Conservation (phyloP, 2,113 vertebrate genomes). For the Calypte anna region DNA sequence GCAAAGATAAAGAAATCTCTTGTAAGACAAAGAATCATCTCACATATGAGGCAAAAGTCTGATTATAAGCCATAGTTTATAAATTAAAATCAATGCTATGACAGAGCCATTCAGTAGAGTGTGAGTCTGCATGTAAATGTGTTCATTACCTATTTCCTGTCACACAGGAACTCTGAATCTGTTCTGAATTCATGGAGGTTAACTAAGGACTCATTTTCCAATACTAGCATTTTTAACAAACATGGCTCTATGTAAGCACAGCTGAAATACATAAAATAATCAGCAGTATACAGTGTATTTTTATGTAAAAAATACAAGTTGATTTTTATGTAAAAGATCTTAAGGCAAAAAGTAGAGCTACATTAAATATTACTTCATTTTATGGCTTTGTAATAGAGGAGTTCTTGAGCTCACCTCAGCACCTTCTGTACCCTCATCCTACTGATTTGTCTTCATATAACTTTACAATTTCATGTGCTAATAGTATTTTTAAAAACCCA, state of each 20-base stretch:
- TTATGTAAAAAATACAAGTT: neutral
- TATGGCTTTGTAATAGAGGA: neutral
- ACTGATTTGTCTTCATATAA: neutral
- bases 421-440: neutral
- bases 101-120: neutral
- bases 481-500: neutral
- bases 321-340: neutral
- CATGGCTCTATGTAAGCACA: neutral
- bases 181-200: neutral
- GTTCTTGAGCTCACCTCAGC: neutral
- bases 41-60: neutral
- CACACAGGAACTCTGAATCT: neutral
- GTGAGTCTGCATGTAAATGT: neutral
- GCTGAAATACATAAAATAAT: neutral
- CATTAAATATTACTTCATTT: rapidly evolving
- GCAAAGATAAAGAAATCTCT: neutral
- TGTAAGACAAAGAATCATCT: neutral
- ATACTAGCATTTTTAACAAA: neutral
- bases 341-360: neutral
- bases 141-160: neutral
- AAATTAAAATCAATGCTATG: neutral
- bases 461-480: neutral
- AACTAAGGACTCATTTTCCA: neutral
- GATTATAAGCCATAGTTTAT: neutral
- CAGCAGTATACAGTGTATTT: neutral